These are phyloP conservation scores for Chaetops frenatus DNA, from an alignment of 2,113 vertebrate species.

Conservation along the genomic window DNA sequence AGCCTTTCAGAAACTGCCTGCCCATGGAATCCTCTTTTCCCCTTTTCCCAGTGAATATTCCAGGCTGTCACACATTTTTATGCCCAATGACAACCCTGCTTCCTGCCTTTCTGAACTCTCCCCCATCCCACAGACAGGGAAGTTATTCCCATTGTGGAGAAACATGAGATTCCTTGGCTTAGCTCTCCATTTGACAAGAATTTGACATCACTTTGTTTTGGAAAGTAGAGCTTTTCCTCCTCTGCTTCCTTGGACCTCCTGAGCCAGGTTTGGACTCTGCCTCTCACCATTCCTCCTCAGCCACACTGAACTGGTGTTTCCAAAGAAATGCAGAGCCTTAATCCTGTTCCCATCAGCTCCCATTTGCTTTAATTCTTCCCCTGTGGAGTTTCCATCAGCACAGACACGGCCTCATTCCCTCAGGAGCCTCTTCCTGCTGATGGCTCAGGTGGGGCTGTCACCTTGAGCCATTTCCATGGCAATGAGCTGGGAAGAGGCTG, in stretches of 20 bases:
- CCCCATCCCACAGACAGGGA: background rate
- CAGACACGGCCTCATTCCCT: background rate
- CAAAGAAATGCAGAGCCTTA: background rate
- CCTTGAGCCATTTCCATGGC: slow-evolving; percentile 54
- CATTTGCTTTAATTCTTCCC: background rate
- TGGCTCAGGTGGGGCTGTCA: slow-evolving; percentile 35
- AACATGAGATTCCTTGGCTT: background rate
- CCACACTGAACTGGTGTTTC: background rate
- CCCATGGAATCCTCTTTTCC: background rate
- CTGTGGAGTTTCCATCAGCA: background rate
- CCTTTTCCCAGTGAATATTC: background rate
- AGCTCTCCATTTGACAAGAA: background rate
- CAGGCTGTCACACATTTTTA: background rate
- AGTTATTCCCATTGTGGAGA: background rate
- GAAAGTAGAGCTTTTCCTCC: background rate
- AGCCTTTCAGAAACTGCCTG: background rate
- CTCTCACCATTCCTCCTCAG: background rate
- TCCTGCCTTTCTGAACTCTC: background rate
- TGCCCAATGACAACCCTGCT: background rate
- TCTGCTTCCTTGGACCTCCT: background rate
- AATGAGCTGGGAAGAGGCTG: slow-evolving; percentile 38
- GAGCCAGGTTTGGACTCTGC: background rate
- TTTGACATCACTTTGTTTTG: background rate
- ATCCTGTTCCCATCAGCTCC: background rate
- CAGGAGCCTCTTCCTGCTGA: background rate